These are phyloP conservation scores for Anarhynchus alexandrinus DNA, from an alignment of 2,113 vertebrate genomes.

Conservation along the genomic window DNA sequence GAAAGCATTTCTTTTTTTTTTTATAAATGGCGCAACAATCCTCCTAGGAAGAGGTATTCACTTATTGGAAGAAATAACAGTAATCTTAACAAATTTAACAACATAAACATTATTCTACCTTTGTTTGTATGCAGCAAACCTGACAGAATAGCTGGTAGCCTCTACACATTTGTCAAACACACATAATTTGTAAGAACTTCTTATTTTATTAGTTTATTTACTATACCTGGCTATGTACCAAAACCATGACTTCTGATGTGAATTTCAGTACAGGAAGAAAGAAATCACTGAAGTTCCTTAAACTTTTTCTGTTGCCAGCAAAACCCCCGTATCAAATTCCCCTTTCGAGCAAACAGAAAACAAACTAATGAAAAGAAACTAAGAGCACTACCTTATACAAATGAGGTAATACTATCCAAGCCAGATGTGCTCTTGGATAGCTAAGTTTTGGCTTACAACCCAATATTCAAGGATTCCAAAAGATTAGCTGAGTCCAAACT, in stretches of 20 bases:
- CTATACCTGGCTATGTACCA: not conserved
- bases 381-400: not conserved
- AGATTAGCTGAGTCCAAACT: conserved; percentile 3
- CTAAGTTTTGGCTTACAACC: not conserved
- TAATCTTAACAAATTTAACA: not conserved
- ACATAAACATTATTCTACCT: not conserved
- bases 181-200: not conserved
- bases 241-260: not conserved
- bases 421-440: conserved; percentile 36
- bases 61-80: not conserved
- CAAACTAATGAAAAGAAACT: conserved; percentile 3
- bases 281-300: not conserved
- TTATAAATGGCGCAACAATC: not conserved
- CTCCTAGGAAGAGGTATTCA: not conserved
- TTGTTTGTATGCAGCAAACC: not conserved
- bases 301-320: not conserved
- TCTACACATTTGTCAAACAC: not conserved
- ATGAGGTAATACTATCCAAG: conserved; percentile 1
- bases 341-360: conserved; percentile 7
- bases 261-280: conserved; percentile 7
- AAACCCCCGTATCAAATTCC: conserved; percentile 4
- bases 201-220: not conserved
- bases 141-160: not conserved
- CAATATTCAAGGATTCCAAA: not conserved
- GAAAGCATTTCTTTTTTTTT: not conserved